phyloP scores from a whole-genome alignment of 2,113 vertebrate genomes.

The Mormyrus lacerda region DNA sequence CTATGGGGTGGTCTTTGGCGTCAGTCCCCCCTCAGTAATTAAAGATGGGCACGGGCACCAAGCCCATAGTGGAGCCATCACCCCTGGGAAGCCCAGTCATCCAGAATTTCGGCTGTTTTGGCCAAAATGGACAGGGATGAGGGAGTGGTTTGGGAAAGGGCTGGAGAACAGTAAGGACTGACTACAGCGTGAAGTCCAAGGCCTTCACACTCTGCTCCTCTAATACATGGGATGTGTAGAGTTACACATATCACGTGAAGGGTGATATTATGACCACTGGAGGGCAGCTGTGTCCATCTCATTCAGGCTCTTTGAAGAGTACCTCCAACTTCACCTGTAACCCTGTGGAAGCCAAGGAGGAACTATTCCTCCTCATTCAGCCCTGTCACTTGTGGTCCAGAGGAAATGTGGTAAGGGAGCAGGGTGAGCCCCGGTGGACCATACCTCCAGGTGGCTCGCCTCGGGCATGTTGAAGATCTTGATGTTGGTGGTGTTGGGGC shows the following conservation, averaged over 20 bases:
- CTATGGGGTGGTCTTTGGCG: constrained; percentile 18
- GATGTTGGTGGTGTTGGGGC: constrained; percentile 80
- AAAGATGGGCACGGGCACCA: background rate
- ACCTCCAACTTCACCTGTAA: background rate
- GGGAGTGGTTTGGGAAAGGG: background rate
- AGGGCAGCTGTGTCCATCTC: background rate
- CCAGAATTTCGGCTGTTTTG: background rate
- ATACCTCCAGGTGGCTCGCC: constrained; percentile 84
- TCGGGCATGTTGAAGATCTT: constrained; percentile 80
- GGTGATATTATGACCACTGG: background rate
- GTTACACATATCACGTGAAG: background rate
- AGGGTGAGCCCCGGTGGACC: background rate
- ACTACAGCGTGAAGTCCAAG: background rate
- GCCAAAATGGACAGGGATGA: background rate
- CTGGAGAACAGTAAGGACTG: background rate
- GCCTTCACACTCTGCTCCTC: background rate
- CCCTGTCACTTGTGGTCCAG: background rate
- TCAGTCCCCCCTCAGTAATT: background rate
- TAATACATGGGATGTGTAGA: background rate
- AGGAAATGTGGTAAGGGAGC: background rate
- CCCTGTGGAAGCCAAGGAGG: background rate
- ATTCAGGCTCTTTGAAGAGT: background rate
- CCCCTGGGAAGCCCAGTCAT: background rate
- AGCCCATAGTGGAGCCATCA: background rate
- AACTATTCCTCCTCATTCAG: background rate